Percentiles rank a stretch among this genome's conserved stretches.
Evolutionary conservation across 2,888 invertebrate genomes (phyloP).

Genomic region (Cheilosia scutellata): DNA sequence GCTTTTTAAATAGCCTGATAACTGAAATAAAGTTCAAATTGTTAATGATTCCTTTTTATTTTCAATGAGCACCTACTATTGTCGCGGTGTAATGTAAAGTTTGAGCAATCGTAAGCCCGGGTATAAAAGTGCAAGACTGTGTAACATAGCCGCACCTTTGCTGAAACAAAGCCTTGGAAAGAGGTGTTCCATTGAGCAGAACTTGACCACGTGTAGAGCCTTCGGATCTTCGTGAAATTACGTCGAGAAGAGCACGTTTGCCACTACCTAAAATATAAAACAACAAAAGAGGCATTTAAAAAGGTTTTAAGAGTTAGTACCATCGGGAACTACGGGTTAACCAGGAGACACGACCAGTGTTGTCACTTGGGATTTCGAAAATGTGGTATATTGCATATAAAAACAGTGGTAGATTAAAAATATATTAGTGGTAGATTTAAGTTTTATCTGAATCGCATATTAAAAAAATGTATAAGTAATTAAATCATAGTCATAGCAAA

Average conservation of each 20-base stretch:
- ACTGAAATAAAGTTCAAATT: constrained; percentile 83
- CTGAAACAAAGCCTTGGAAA: constrained; percentile 92
- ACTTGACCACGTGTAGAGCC: constrained; percentile 95
- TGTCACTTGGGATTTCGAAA: too few species aligned
- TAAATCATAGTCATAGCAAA: too few species aligned
- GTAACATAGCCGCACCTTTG: constrained; percentile 95
- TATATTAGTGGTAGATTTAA: too few species aligned
- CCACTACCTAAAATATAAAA: constrained; percentile 89
- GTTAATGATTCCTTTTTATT: background rate
- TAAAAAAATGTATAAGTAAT: too few species aligned
- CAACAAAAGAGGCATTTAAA: background rate
- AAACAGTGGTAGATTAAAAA: too few species aligned
- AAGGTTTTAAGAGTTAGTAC: background rate
- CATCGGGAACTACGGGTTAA: too few species aligned
- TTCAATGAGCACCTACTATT: constrained; percentile 85
- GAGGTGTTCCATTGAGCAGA: constrained; percentile 93
- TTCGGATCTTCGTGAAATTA: constrained; percentile 92
- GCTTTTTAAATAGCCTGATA: constrained; percentile 90
- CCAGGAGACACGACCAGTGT: too few species aligned
- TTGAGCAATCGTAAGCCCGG: constrained; percentile 94
- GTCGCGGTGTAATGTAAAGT: constrained; percentile 92
- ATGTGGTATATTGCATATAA: too few species aligned
- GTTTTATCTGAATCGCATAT: too few species aligned
- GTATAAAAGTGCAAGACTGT: constrained; percentile 92
- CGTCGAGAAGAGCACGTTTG: constrained; percentile 96